These are phyloP conservation scores for Erebia ligea DNA, from an alignment of 2,888 invertebrate genomes.

Conservation along the genomic window DNA sequence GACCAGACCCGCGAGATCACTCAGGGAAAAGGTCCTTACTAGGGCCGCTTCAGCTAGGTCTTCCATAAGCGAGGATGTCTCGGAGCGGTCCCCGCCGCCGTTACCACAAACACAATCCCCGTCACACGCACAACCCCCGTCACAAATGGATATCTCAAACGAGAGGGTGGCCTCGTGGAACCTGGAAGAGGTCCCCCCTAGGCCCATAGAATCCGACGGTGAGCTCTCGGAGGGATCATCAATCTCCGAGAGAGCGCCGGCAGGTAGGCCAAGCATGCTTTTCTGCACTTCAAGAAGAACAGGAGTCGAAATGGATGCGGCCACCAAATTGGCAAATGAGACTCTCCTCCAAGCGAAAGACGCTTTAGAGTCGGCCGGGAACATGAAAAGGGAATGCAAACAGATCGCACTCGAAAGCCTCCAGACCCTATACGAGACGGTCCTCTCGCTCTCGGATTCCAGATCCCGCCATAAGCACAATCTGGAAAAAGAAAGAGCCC, in stretches of 20 bases:
- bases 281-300: too few species aligned
- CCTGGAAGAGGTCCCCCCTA: background rate
- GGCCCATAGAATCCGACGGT: background rate
- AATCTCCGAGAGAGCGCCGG: background rate
- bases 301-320: too few species aligned
- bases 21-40: background rate
- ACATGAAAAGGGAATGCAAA: too few species aligned
- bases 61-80: background rate
- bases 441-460: constrained; percentile 24
- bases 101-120: background rate
- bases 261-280: too few species aligned
- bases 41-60: background rate
- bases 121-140: too few species aligned
- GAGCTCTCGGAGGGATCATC: background rate
- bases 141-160: background rate
- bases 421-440: background rate
- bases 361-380: too few species aligned
- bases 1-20: background rate
- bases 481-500: constrained; percentile 27
- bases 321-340: too few species aligned
- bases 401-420: too few species aligned
- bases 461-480: constrained; percentile 36
- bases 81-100: background rate
- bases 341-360: too few species aligned
- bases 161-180: background rate